Percentiles rank a stretch among this genome's conserved stretches.
Conservation (phyloP, 2,888 invertebrate genomes). For the Drosophila prolongata region DNA sequence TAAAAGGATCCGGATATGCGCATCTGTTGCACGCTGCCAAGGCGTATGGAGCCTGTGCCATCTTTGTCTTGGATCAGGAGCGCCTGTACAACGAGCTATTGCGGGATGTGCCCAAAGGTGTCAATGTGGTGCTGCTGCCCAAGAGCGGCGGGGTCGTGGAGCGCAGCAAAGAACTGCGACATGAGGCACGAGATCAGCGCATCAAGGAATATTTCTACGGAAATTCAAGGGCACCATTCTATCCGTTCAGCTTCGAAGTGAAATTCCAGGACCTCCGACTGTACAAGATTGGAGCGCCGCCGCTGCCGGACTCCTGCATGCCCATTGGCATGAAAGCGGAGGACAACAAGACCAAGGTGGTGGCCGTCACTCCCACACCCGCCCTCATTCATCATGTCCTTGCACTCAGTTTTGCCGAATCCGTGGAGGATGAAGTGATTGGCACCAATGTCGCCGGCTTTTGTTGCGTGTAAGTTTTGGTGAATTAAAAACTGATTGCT, state of each 20-base stretch:
- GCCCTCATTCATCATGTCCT: constrained; percentile 94
- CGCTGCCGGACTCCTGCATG: constrained; percentile 97
- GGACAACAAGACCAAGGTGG: constrained; percentile 95
- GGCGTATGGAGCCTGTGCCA: constrained; percentile 97
- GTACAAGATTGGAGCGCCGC: constrained; percentile 97
- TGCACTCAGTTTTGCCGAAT: constrained; percentile 94
- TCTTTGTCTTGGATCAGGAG: constrained; percentile 98
- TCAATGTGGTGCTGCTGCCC: constrained; percentile 95
- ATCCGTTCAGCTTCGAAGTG: constrained; percentile 97
- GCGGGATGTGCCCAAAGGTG: constrained; percentile 96
- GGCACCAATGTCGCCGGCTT: constrained; percentile 95
- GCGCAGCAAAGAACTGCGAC: constrained; percentile 89
- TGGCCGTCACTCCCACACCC: constrained; percentile 90
- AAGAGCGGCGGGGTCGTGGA: constrained; percentile 99
- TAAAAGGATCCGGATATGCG: constrained; percentile 95
- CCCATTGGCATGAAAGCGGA: constrained; percentile 97
- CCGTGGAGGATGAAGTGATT: constrained; percentile 93
- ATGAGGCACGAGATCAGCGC: constrained; percentile 91
- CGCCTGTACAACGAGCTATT: constrained; percentile 96
- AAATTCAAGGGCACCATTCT: constrained; percentile 88
- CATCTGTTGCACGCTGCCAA: constrained; percentile 94
- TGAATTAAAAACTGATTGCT: no score
- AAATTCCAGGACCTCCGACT: constrained; percentile 95
- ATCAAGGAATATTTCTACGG: constrained; percentile 99
- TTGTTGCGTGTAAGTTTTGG: constrained; percentile 92